Evolutionary conservation across 2,888 invertebrate species (phyloP).

Genomic region (Ophion slaviceki): DNA sequence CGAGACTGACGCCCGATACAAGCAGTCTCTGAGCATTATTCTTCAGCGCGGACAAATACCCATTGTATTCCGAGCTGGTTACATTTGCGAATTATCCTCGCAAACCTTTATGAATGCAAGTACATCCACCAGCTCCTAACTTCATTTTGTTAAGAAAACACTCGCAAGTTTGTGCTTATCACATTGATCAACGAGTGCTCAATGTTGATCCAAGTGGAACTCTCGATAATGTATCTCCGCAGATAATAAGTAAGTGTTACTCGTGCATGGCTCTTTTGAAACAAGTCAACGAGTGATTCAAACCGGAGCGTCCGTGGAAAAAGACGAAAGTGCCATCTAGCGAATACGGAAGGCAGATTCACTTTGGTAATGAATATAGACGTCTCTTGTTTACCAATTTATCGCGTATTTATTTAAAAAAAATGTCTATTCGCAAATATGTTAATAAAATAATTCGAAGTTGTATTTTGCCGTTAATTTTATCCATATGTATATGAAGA

Average conservation of each 20-base stretch:
- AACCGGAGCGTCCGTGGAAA: not conserved
- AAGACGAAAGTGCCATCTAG: not conserved
- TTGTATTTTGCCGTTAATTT: not conserved
- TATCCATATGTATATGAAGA: not conserved
- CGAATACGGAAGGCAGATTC: not conserved
- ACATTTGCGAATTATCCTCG: slow-evolving; percentile 63
- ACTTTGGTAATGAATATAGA: not conserved
- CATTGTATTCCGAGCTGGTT: slow-evolving; percentile 63
- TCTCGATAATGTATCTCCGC: slow-evolving; percentile 3
- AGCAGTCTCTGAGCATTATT: slow-evolving; percentile 57
- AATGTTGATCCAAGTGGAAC: no score
- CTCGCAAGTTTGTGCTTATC: not conserved
- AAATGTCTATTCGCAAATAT: not conserved
- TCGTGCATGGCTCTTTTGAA: slow-evolving; percentile 65
- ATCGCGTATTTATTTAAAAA: not conserved
- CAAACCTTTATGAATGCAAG: slow-evolving; percentile 61
- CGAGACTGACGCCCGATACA: slow-evolving; percentile 52
- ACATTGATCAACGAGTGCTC: not conserved
- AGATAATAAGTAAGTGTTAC: slow-evolving; percentile 67
- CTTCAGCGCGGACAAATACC: slow-evolving; percentile 63
- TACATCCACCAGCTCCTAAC: no score
- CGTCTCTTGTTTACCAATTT: not conserved
- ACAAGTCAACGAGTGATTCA: slow-evolving; percentile 57
- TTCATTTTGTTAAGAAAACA: not conserved
- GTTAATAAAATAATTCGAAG: not conserved